These are phyloP conservation scores for Chloropsis cyanopogon DNA, from an alignment of 2,113 vertebrate genomes.

Conservation along the genomic window DNA sequence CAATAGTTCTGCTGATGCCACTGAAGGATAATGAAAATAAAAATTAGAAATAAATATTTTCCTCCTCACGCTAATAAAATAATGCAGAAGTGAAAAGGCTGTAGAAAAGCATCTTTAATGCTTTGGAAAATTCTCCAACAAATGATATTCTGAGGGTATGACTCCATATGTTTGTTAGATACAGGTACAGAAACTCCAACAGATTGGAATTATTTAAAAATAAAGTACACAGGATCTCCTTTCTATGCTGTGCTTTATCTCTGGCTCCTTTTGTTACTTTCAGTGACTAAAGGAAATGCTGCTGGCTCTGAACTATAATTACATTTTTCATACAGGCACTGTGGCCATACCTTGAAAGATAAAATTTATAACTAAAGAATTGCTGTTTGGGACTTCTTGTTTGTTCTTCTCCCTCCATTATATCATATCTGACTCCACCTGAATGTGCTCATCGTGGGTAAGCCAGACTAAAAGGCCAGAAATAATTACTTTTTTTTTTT, in stretches of 20 bases:
- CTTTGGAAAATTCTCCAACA: neutral
- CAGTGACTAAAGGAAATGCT: neutral
- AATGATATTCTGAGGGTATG: neutral
- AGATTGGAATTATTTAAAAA: neutral
- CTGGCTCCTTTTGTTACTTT: neutral
- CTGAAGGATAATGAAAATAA: neutral
- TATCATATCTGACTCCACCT: neutral
- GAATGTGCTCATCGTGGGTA: neutral
- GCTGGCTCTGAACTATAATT: neutral
- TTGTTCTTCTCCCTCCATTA: neutral
- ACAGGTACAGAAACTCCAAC: neutral
- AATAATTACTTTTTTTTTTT: neutral
- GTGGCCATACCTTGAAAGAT: neutral
- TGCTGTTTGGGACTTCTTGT: neutral
- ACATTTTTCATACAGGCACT: neutral
- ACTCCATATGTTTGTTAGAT: neutral
- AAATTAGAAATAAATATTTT: constrained; percentile 15
- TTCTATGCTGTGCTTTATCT: neutral
- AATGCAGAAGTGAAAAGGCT: neutral
- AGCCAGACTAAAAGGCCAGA: neutral
- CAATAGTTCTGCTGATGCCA: neutral
- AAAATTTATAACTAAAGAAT: neutral
- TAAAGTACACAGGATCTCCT: neutral
- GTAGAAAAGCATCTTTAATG: neutral
- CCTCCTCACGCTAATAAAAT: neutral